phyloP scores from a whole-genome alignment of 2,888 invertebrate genomes.

The Cephus runcator region DNA sequence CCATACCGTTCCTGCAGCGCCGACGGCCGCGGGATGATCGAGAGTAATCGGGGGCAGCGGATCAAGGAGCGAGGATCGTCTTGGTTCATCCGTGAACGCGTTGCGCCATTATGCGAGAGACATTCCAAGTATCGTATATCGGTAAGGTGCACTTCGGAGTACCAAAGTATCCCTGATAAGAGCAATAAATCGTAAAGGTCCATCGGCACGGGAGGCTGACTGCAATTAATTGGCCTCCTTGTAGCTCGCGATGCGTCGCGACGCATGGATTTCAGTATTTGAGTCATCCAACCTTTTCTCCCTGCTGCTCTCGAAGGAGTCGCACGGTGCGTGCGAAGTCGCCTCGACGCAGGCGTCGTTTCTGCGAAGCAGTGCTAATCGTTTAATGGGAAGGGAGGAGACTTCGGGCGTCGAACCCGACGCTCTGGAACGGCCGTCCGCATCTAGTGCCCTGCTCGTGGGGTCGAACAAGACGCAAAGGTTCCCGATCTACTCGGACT shows the following conservation, averaged over 20 bases:
- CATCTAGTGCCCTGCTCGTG: no score
- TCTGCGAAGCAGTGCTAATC: constrained; percentile 33
- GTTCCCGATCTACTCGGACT: no score
- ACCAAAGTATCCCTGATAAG: constrained; percentile 22
- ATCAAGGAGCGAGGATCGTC: no score
- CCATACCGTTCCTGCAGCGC: no score
- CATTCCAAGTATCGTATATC: constrained; percentile 19
- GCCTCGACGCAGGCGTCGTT: constrained; percentile 8
- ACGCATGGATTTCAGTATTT: background rate
- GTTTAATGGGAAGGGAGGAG: constrained; percentile 28
- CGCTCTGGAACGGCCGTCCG: no score
- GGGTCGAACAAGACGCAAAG: no score
- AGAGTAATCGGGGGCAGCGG: no score
- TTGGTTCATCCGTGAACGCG: no score
- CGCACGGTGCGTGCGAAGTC: constrained; percentile 10
- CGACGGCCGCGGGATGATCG: no score
- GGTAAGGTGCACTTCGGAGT: constrained; percentile 29
- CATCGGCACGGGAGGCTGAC: background rate
- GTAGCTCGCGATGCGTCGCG: background rate
- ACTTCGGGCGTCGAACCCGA: constrained; percentile 39
- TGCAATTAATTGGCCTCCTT: background rate
- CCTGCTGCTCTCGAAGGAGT: no score
- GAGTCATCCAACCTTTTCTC: no score
- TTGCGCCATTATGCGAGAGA: no score
- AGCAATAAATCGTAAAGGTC: constrained; percentile 12